Percentiles rank a stretch among this genome's conserved stretches.
Evolutionary conservation across 2,888 invertebrate genomes (phyloP).

Genomic region (Busseola fusca): DNA sequence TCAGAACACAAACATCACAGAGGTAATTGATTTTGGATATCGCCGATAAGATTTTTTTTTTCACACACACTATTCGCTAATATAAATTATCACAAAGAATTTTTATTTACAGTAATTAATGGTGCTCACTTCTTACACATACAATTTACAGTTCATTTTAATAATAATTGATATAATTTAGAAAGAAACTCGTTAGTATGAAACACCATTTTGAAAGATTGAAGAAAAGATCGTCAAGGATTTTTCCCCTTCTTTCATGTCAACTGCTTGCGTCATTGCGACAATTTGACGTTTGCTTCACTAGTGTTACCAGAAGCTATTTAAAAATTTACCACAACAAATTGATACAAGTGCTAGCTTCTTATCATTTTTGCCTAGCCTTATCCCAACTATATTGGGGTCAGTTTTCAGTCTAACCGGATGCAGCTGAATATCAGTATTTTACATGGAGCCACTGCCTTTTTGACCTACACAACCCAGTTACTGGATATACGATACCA

Average conservation of each 20-base stretch:
- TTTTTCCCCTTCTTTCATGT: slow-evolving; percentile 77
- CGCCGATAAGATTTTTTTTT: slow-evolving; percentile 64
- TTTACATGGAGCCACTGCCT: too few relatives aligned
- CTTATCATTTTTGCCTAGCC: too few relatives aligned
- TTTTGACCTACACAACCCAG: too few relatives aligned
- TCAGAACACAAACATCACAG: slow-evolving; percentile 82
- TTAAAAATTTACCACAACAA: background rate
- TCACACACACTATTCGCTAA: slow-evolving; percentile 64
- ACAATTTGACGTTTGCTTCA: slow-evolving; percentile 75
- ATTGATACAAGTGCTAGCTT: too few relatives aligned
- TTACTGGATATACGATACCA: background rate
- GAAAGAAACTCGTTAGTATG: slow-evolving; percentile 83
- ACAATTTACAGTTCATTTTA: slow-evolving; percentile 78
- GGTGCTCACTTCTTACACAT: slow-evolving; percentile 65
- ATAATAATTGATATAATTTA: slow-evolving; percentile 77
- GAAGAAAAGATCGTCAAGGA: slow-evolving; percentile 84
- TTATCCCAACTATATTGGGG: too few relatives aligned
- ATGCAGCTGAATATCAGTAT: too few relatives aligned
- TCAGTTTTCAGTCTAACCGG: too few relatives aligned
- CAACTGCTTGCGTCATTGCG: slow-evolving; percentile 84
- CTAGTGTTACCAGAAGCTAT: slow-evolving; percentile 52
- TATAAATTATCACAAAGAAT: slow-evolving; percentile 68
- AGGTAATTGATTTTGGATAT: slow-evolving; percentile 77
- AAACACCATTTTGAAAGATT: slow-evolving; percentile 88
- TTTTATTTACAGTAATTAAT: slow-evolving; percentile 66